Base-by-base conservation (phyloP, 2,113 vertebrate genomes). In the Pedetes capensis region DNA sequence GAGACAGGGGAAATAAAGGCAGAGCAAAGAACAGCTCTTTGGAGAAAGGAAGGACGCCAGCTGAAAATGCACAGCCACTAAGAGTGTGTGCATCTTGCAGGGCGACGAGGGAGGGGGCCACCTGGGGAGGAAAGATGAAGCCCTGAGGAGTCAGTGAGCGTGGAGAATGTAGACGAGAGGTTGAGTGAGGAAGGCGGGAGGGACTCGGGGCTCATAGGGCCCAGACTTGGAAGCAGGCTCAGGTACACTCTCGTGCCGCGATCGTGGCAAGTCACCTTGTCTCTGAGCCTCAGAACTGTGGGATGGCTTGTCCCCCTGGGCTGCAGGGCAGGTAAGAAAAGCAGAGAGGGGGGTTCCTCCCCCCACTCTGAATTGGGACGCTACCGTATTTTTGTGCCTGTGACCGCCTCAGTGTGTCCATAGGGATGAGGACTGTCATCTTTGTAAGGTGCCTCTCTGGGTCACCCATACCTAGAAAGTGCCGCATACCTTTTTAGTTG, bases 1-100 rank as follows among this genome's bases (percentile, higher is more conserved):
- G 1, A 0, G 39, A 55, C 10, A 64, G 57, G 22, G 47, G 55
- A 61, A 66, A 7, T 5, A 5, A 5, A 22, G 27, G 20, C 18
- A 34, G 71, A 63, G 55, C 9, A 3, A 3, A 29, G 37, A 1
- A 0, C 13, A 4, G 29, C 18, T 25, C 37, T 23, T n/a, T 0
- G 10, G 44, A 51, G 44, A 16, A n/a, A 44, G 74, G 68, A 83
- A 69, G 14, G n/a, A 49, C 22, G 20, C 42, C 11, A 23, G 14
- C 13, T 7, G 47, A 14, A n/a, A 27, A 20, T 6, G 13, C n/a
- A 2, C 44, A 53, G 80, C 37, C 27, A 0, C 64, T 6, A 7
- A 32, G 42, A 14, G 61, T 0, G 32, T 29, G 64, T 16, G 71
- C 64, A 1, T 42, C 81, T 4, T 0, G n/a, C 47, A 25, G 57